Evolutionary conservation across 2,888 invertebrate genomes (phyloP), one percentile per base, ranked within the genome.

Genomic region (Leptarthrus brevirostris): DNA sequence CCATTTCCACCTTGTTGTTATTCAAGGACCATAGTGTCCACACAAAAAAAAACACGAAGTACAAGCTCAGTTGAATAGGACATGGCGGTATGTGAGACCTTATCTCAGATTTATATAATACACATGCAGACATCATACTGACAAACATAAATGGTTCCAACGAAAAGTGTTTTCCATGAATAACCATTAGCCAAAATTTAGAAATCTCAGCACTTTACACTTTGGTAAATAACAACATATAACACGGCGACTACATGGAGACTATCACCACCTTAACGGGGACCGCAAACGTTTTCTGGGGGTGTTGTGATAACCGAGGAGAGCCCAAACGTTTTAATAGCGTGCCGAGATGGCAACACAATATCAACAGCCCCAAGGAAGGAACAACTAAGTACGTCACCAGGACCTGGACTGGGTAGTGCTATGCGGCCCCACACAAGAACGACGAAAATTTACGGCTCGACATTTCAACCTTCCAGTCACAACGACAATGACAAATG

Each of bases 171-270:
- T 16, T 52, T n/a, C 69, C 66, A 73, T 73, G 66, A 73, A 73
- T 73, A 73, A 73, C 73, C 73, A 73, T 73, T 73, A 73, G 66
- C 56, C 20, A 53, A 52, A 73, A 61, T 73, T 73, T 73, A 64
- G 66, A 73, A 73, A 73, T 73, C 73, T 73, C 73, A 73, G 73
- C 73, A 73, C 44, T 73, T 73, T 73, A 73, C 73, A 73, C 66
- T 53, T 54, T 52, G 26, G 54, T 53, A 73, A 44, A 53, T 34
- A 73, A 44, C 40, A 66, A n/a, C 49, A 73, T 30, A 47, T 53
- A 34, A 53, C 52, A 64, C 26, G 61, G 40, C 36, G 54, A 36
- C 49, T 30, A 53, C 53, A 53, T 40, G 36, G 54, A 14, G 53
- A 20, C 71, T 36, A 54, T 54, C 71, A 40, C 71, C 71, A 71